A percentile compares a stretch with the other conserved stretches of the same genome.
phyloP scores from a whole-genome alignment of 2,113 vertebrate genomes.

The Albula glossodonta region DNA sequence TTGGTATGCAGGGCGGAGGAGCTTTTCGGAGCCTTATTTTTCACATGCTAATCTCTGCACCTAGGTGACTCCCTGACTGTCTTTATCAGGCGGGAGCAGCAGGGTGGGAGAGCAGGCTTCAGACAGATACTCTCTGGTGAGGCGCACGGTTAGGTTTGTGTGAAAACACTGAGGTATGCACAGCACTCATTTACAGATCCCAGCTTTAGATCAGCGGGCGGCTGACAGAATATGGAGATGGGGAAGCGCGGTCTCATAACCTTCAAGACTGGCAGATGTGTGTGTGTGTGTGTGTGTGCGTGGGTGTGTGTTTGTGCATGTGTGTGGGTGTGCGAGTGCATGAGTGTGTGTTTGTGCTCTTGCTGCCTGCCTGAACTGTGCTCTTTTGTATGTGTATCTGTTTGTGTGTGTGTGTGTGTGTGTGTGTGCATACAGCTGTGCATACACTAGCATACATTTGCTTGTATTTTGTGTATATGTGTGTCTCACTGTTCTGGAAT shows the following conservation, averaged over 20 bases:
- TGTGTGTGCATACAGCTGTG: neutral
- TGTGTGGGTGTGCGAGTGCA: slow-evolving; percentile 1
- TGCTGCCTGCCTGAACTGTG: too few species aligned
- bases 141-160: slow-evolving; percentile 57
- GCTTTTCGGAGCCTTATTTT: slow-evolving; percentile 59
- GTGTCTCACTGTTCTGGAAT: slow-evolving; percentile 17
- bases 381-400: neutral
- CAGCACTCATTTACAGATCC: slow-evolving; percentile 51
- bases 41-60: slow-evolving; percentile 54
- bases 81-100: slow-evolving; percentile 69
- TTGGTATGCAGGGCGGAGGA: slow-evolving; percentile 56
- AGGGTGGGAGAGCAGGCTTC: slow-evolving; percentile 66
- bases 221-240: slow-evolving; percentile 30
- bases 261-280: neutral
- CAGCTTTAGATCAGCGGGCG: slow-evolving; percentile 55
- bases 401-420: slow-evolving; percentile 36
- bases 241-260: neutral
- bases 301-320: neutral
- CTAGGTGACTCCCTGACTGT: slow-evolving; percentile 59
- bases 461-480: slow-evolving; percentile 16
- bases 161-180: slow-evolving; percentile 57
- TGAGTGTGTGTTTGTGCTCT: neutral
- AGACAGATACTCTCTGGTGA: slow-evolving; percentile 53
- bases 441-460: too few species aligned
- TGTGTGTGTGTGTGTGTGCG: neutral